Evolutionary conservation across 64 coral and sea anemone genomes (phyloP).

Genomic region (Orbicella faveolata): DNA sequence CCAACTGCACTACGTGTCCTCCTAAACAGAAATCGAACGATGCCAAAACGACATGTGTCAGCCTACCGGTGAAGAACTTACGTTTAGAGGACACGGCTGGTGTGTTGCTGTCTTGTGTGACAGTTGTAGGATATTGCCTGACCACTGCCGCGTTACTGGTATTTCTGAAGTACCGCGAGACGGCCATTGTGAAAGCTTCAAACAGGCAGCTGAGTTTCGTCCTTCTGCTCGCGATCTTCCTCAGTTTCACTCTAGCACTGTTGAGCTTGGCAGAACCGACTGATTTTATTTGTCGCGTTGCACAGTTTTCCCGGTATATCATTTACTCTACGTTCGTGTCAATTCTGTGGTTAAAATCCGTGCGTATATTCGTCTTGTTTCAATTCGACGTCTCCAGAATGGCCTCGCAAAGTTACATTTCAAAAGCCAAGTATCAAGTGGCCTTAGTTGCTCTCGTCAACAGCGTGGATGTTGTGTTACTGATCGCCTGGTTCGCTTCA

Average conservation of each 20-base stretch:
- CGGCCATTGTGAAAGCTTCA: conserved; percentile 19
- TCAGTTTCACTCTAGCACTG: neutral
- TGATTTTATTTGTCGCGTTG: neutral
- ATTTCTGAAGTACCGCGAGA: conserved; percentile 28
- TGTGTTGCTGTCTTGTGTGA: neutral
- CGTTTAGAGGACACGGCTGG: neutral
- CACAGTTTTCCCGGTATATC: conserved; percentile 1
- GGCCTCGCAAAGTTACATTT: neutral
- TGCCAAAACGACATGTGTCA: conserved; percentile 9
- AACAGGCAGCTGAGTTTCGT: conserved; percentile 11
- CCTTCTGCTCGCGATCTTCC: neutral
- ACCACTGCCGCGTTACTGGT: neutral
- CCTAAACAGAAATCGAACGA: conserved; percentile 9
- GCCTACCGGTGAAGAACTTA: conserved; percentile 19
- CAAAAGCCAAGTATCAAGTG: conserved; percentile 16
- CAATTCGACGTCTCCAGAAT: neutral
- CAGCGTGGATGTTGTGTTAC: neutral
- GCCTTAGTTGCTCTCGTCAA: conserved; percentile 9
- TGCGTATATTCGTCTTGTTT: neutral
- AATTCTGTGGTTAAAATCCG: conserved; percentile 4
- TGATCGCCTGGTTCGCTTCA: conserved; percentile 6
- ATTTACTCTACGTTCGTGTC: conserved; percentile 7
- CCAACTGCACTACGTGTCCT: conserved; percentile 26
- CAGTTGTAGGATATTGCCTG: neutral
- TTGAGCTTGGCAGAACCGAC: conserved; percentile 4